phyloP scores from a whole-genome alignment of 1,140 invertebrate genomes.

The Apis dorsata region DNA sequence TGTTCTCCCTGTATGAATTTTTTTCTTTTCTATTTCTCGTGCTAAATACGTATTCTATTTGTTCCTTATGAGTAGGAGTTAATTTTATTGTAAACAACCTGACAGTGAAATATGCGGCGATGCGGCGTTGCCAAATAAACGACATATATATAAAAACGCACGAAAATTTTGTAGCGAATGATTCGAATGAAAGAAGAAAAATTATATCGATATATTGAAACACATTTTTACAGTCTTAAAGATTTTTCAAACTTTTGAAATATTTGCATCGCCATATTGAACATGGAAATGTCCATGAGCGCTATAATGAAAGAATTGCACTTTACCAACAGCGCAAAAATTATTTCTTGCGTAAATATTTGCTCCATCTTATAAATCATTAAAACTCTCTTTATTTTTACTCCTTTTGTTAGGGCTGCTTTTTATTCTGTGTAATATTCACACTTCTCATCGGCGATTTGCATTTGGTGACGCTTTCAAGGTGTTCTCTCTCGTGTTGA shows the following conservation, averaged over 20 bases:
- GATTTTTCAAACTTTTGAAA: slow-evolving; percentile 15
- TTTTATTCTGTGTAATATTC: slow-evolving; percentile 12
- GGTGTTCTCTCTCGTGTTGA: not conserved
- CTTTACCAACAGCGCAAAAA: not conserved
- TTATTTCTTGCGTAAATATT: not conserved
- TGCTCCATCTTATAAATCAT: not conserved
- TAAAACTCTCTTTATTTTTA: not conserved
- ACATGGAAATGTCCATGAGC: not conserved
- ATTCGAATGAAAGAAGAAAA: slow-evolving; percentile 3
- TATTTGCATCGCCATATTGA: not conserved
- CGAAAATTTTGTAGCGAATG: not conserved
- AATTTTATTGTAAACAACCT: slow-evolving; percentile 68
- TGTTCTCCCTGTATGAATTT: slow-evolving; percentile 26
- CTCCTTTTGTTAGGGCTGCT: not conserved
- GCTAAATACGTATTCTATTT: slow-evolving; percentile 63
- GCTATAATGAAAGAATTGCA: not conserved
- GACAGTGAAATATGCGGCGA: slow-evolving; percentile 53
- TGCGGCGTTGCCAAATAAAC: slow-evolving; percentile 59
- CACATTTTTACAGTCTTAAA: not conserved
- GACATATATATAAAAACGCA: not conserved
- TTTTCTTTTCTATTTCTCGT: slow-evolving; percentile 47
- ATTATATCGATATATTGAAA: not conserved
- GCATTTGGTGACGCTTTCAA: slow-evolving; percentile 19
- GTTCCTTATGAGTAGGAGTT: slow-evolving; percentile 64
- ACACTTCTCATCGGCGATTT: not conserved